These are phyloP conservation scores for Eurois occulta DNA, from an alignment of 2,888 invertebrate genomes.

Conservation along the genomic window DNA sequence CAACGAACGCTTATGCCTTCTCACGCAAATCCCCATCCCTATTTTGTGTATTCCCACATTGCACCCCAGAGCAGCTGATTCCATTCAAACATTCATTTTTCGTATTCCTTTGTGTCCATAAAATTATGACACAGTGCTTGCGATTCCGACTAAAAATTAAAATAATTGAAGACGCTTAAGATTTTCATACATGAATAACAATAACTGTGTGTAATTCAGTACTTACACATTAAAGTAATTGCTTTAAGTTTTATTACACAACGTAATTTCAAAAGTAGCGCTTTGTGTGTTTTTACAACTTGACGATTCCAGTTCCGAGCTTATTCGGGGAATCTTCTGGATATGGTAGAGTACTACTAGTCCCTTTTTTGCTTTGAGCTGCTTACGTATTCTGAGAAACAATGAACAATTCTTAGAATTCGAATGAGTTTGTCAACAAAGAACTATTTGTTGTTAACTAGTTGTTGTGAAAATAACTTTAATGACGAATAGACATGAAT, in stretches of 20 bases:
- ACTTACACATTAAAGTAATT: constrained; percentile 49
- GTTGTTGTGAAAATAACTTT: constrained; percentile 51
- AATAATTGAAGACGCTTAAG: constrained; percentile 14
- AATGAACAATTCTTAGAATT: constrained; percentile 52
- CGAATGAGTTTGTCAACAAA: constrained; percentile 50
- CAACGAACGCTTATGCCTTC: constrained; percentile 73
- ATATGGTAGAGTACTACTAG: constrained; percentile 13
- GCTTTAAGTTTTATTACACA: constrained; percentile 47
- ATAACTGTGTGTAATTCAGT: constrained; percentile 28
- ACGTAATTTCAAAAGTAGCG: constrained; percentile 39
- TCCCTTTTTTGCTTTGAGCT: constrained; percentile 21
- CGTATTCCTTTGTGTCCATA: constrained; percentile 35
- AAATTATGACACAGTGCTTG: constrained; percentile 21
- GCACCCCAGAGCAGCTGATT: constrained; percentile 84
- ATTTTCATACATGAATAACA: constrained; percentile 9
- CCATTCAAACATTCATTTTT: constrained; percentile 73
- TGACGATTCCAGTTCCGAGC: constrained; percentile 6
- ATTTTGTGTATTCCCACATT: constrained; percentile 76
- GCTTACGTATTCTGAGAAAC: constrained; percentile 50
- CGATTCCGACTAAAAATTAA: constrained; percentile 13
- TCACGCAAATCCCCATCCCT: constrained; percentile 75
- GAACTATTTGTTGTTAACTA: constrained; percentile 48
- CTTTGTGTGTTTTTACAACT: constrained; percentile 38
- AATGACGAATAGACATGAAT: constrained; percentile 20
- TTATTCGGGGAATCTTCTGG: constrained; percentile 19